Conservation (phyloP, 1,140 invertebrate species). For the Heliconius hewitsoni region DNA sequence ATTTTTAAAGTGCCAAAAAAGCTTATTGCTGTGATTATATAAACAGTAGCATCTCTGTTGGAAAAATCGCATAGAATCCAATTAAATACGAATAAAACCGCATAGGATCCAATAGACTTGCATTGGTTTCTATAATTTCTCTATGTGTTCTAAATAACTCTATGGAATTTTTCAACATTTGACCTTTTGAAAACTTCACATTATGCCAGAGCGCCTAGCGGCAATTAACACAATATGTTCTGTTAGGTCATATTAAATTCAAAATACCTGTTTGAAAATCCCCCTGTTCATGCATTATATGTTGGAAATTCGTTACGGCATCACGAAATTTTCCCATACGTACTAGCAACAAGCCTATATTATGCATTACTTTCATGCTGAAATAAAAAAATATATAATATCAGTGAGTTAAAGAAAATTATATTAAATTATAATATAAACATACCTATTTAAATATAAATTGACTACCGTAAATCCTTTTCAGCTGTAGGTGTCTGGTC, state of each 20-base stretch:
- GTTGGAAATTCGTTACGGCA: conserved; percentile 97
- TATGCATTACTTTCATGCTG: conserved; percentile 98
- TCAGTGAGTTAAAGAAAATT: neutral
- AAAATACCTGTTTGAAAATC: conserved; percentile 88
- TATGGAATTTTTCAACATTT: too few species aligned
- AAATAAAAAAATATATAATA: conserved; percentile 34
- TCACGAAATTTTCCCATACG: conserved; percentile 98
- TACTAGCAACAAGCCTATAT: conserved; percentile 97
- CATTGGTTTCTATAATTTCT: too few species aligned
- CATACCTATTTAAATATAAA: neutral
- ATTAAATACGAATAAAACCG: too few species aligned
- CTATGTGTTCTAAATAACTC: too few species aligned
- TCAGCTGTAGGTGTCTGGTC: conserved; percentile 96
- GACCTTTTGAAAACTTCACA: too few species aligned
- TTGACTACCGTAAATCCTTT: conserved; percentile 90
- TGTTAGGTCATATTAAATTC: neutral
- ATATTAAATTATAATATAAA: neutral
- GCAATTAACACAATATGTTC: too few species aligned
- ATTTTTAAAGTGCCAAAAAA: too few species aligned
- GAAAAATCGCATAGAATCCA: too few species aligned
- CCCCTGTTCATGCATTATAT: conserved; percentile 97
- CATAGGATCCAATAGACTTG: too few species aligned
- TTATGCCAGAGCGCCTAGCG: too few species aligned
- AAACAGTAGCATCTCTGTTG: too few species aligned
- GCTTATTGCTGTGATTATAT: too few species aligned